Conservation (phyloP, 1,140 invertebrate genomes). For the Drosophila obscura region DNA sequence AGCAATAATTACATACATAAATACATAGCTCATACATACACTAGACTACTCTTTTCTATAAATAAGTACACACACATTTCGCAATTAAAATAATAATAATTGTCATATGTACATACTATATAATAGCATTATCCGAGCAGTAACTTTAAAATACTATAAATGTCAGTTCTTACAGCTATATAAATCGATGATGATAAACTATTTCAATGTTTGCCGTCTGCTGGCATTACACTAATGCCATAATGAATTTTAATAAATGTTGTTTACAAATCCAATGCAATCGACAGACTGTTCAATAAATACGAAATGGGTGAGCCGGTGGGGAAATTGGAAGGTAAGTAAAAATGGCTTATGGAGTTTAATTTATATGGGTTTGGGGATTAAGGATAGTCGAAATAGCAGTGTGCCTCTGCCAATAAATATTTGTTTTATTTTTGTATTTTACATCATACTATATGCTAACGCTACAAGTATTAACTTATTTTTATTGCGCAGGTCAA, state of each 20-base stretch:
- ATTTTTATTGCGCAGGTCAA: too few species aligned
- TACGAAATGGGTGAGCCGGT: neutral
- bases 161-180: conserved; percentile 11
- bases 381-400: too few species aligned
- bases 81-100: neutral
- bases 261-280: conserved; percentile 31
- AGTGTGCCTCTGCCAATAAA: too few species aligned
- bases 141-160: conserved; percentile 13
- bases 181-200: neutral
- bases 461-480: too few species aligned
- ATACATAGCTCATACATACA: too few species aligned
- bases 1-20: conserved; percentile 4
- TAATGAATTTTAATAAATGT: conserved; percentile 41
- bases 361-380: too few species aligned
- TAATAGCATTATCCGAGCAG: conserved; percentile 5
- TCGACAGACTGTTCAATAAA: neutral
- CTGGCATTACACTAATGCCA: neutral
- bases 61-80: conserved; percentile 2
- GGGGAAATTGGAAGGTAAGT: neutral
- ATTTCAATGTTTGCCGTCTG: conserved; percentile 4
- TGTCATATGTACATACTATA: neutral
- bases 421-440: too few species aligned
- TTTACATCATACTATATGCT: too few species aligned
- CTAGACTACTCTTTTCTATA: conserved; percentile 7
- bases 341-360: too few species aligned